Evolutionary conservation across 92 coral and sea anemone species (phyloP), one percentile per base, ranked within the genome.

Genomic region (Porites rus): DNA sequence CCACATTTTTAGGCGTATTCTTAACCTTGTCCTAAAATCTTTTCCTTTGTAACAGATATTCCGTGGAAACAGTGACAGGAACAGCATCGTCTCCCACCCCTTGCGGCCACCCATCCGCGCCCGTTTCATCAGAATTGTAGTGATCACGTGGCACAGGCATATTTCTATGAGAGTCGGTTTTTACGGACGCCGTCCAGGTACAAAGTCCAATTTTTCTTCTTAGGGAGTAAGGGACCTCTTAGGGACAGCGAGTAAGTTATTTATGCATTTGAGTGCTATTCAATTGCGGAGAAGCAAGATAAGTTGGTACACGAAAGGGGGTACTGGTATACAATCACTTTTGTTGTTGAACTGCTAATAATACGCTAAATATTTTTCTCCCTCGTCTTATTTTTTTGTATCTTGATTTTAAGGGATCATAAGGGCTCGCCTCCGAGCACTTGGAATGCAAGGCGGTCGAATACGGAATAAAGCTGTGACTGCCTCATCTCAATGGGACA

Each of bases 401-500:
- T 22, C 5, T 19, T 51, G 8, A 68, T 54, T 65, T 66, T 14
- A 69, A 92, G 95, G 95, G 25, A 82, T 92, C 63, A 81, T 85
- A 31, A 87, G 77, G 18, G 92, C 95, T 66, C 88, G 94, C 43
- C 90, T 92, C 63, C 69, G 76, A 17, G 91, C 94, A 6, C 92
- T 94, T 81, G 98, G 98, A 76, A 83, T 94, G 94, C 83, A 86
- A 56, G 90, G 88, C 74, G 94, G 96, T 17, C 96, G 95, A 16
- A 88, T 94, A 65, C 90, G 86, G 43, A 92, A 94, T 72, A 56
- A 59, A 18, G 91, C 84, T 46, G 81, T 94, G 59, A 90, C 89
- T 22, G 96, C 94, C 58, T 94, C 98, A 2, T 94, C 98, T 12
- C 62, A 65, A 59, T 94, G 96, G 96, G 91, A 94, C 86, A 59